A percentile compares a stretch with the other conserved stretches of the same genome.
These are phyloP conservation scores for Apodemus agrarius DNA, from an alignment of 2,797 vertebrate genomes.

Conservation along the genomic window DNA sequence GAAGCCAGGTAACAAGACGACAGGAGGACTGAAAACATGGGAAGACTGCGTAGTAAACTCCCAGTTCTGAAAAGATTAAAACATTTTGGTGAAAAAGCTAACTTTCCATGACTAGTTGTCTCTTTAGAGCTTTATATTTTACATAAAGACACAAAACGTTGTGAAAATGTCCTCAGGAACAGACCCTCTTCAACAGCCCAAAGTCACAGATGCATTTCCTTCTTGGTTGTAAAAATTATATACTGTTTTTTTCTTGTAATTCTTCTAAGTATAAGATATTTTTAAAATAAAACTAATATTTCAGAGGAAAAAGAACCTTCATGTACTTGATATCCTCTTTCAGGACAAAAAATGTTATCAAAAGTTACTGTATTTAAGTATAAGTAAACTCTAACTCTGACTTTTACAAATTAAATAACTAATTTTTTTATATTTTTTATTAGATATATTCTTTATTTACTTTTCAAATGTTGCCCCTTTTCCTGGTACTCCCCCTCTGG, in stretches of 20 bases:
- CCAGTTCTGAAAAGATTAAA: not conserved
- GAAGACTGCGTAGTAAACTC: not conserved
- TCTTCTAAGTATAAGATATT: not conserved
- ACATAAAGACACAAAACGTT: not conserved
- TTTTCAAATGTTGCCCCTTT: no score
- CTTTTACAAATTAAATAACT: not conserved
- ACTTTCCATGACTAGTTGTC: not conserved
- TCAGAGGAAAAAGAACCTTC: no score
- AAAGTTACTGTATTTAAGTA: not conserved
- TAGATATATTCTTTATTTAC: no score
- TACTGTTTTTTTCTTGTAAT: not conserved
- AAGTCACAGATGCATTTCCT: not conserved
- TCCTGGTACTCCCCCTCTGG: no score
- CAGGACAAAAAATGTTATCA: no score
- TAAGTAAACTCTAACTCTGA: not conserved
- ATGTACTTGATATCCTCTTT: not conserved
- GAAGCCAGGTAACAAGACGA: not conserved
- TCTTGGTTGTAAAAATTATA: not conserved
- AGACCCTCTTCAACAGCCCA: rapidly evolving
- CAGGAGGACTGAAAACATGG: not conserved
- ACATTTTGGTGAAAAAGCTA: not conserved
- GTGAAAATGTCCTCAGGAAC: not conserved
- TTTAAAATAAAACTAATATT: not conserved
- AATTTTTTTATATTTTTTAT: no score
- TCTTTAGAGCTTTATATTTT: not conserved